Evolutionary conservation across 2,888 invertebrate genomes (phyloP).

Genomic region (Pasiphila rectangulata): DNA sequence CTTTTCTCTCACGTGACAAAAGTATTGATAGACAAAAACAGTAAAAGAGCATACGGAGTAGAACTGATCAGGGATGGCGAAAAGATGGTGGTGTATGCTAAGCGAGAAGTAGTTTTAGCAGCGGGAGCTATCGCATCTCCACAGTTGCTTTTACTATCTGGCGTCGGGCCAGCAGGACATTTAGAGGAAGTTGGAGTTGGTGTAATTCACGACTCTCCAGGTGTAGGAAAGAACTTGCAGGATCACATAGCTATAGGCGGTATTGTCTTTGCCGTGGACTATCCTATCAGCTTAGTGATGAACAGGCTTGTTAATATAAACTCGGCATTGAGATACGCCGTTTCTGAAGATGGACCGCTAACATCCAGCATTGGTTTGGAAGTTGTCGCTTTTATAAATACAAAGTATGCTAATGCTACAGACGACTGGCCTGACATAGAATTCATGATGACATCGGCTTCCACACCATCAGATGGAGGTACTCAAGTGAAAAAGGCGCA

Average conservation of each 20-base stretch:
- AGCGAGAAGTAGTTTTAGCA: conserved; percentile 90
- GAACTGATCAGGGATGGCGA: conserved; percentile 86
- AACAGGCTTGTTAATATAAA: conserved; percentile 90
- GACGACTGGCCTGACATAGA: conserved; percentile 97
- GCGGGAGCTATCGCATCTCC: conserved; percentile 96
- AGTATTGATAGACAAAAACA: conserved; percentile 85
- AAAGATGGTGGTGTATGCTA: conserved; percentile 84
- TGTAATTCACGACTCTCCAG: conserved; percentile 88
- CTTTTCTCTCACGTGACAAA: conserved; percentile 90
- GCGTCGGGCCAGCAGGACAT: conserved; percentile 90
- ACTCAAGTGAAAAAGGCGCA: conserved; percentile 89
- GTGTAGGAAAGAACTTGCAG: conserved; percentile 92
- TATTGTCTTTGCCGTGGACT: conserved; percentile 88
- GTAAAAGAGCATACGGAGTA: conserved; percentile 88
- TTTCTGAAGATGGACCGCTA: conserved; percentile 92
- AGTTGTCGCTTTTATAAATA: conserved; percentile 92
- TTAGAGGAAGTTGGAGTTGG: conserved; percentile 86
- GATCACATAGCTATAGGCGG: conserved; percentile 95
- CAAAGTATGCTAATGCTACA: conserved; percentile 91
- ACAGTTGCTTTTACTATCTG: conserved; percentile 94
- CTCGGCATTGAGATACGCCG: conserved; percentile 89
- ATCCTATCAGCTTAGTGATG: conserved; percentile 90
- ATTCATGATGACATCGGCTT: conserved; percentile 92
- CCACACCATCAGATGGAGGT: conserved; percentile 92
- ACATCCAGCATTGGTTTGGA: conserved; percentile 94